Percentiles rank a stretch among this genome's conserved stretches.
phyloP scores from a whole-genome alignment of 2,797 vertebrate genomes.

The Geotrypetes seraphini region DNA sequence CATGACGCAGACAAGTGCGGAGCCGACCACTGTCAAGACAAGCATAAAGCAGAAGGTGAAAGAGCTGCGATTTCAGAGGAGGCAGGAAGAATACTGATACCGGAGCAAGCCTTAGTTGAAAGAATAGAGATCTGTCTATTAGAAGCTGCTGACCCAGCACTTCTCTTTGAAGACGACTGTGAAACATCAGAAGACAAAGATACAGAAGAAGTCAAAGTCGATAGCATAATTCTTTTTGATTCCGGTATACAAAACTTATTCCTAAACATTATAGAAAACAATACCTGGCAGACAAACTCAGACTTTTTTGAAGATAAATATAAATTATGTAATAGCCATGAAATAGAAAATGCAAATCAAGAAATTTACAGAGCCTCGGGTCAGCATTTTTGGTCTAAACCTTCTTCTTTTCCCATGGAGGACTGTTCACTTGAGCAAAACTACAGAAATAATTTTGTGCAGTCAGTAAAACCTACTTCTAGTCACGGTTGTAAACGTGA shows the following conservation, averaged over 20 bases:
- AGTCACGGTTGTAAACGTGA: too few species aligned
- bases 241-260: too few species aligned
- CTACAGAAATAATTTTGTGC: constrained; percentile 9
- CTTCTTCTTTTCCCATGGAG: not conserved
- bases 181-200: too few species aligned
- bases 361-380: not conserved
- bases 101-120: constrained; percentile 27
- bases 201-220: too few species aligned
- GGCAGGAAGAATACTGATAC: constrained; percentile 16
- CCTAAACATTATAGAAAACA: constrained; percentile 24
- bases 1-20: too few species aligned
- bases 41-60: constrained; percentile 39
- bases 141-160: too few species aligned
- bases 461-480: constrained; percentile 17
- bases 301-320: not conserved
- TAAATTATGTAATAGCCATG: constrained; percentile 1
- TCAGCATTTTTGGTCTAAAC: not conserved
- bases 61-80: constrained; percentile 27
- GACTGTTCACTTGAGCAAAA: constrained; percentile 7
- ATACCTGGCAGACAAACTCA: not conserved
- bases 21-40: too few species aligned
- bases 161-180: too few species aligned
- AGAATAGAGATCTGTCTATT: constrained; percentile 27
- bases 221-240: too few species aligned
- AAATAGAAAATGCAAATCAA: constrained; percentile 6